These are phyloP conservation scores for Tauraco erythrolophus DNA, from an alignment of 2,113 vertebrate species.

Conservation along the genomic window DNA sequence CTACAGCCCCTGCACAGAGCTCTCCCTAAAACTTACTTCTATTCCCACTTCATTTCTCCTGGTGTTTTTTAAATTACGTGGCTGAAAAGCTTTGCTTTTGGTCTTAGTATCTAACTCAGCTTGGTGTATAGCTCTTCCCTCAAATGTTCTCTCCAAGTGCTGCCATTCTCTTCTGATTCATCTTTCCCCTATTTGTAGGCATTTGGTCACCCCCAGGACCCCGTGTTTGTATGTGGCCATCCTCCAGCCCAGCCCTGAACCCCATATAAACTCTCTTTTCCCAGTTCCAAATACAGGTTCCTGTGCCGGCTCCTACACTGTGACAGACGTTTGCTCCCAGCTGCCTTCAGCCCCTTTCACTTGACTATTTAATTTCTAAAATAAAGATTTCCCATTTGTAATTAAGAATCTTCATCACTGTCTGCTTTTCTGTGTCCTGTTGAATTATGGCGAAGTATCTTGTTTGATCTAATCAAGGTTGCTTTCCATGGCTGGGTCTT, in stretches of 20 bases:
- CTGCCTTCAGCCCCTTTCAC: not conserved
- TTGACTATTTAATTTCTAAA: slow-evolving; percentile 31
- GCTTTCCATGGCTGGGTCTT: not conserved
- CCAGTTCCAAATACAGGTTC: not conserved
- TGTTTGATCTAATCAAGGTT: slow-evolving; percentile 25
- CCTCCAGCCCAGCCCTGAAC: not conserved
- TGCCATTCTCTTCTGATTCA: not conserved
- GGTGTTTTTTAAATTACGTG: not conserved
- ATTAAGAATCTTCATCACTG: slow-evolving; percentile 48
- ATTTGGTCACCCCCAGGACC: not conserved
- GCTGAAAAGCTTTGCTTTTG: not conserved
- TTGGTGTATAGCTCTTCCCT: not conserved
- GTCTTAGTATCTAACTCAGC: not conserved
- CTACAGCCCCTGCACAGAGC: not conserved
- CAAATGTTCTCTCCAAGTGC: not conserved
- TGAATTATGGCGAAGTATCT: not conserved
- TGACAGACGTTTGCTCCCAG: not conserved
- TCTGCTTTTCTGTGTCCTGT: not conserved
- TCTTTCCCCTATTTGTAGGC: not conserved
- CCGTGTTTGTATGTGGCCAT: not conserved
- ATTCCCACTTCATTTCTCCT: not conserved
- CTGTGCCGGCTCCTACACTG: fast-evolving
- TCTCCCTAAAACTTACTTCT: not conserved
- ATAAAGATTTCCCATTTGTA: slow-evolving; percentile 42
- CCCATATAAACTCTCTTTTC: not conserved